Base-by-base conservation (phyloP, 1,140 invertebrate species). In the Berghia stephanieae region DNA sequence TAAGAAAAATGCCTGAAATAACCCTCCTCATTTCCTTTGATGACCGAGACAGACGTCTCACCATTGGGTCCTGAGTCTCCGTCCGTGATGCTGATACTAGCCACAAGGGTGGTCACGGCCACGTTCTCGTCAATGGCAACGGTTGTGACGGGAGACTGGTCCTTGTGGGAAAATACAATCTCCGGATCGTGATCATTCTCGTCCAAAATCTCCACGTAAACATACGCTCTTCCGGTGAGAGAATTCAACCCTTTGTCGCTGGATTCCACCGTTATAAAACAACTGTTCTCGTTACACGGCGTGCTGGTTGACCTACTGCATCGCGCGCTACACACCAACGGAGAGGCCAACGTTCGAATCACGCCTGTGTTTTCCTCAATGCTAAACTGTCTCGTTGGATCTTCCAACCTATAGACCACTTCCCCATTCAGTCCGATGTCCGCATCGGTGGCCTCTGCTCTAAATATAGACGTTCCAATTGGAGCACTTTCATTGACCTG, bases 81-180 rank as follows among this genome's bases (percentile, higher is more conserved):
- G 87, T 99, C 97, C 21, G 94, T 92, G 0, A 98, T 95, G 0
- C 94, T 95, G n/a, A 99, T 94, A 0, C 96, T 95, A 3, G 97
- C 96, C 0, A 99, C 96, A 16, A 40, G n/a, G 0, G 96, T 93
- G 2, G 94, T 94, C 16, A 95, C 96, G 18, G 34, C 55, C 0
- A 96, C 95, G 89, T 97, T 97, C 89, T 98, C 96, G 87, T 98
- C 96, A 0, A 98, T 96, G 0, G 95, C 96, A 2, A 96, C 96
- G 85, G 94, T 94, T 40, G 92, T 93, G 0, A 94, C 94, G 0
- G 93, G 94, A 1, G 82, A 79, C n/a, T n/a, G n/a, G 85, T 96
- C 95, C 87, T 97, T 43, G 3, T 69, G 97, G 10, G 93, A 93
- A 86, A 98, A 98, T 77, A 93, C 93, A 68, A 98, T 97, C 36